Evolutionary conservation across 2,888 invertebrate genomes (phyloP), one percentile per base, ranked within the genome.

Genomic region (Chirona hameri): DNA sequence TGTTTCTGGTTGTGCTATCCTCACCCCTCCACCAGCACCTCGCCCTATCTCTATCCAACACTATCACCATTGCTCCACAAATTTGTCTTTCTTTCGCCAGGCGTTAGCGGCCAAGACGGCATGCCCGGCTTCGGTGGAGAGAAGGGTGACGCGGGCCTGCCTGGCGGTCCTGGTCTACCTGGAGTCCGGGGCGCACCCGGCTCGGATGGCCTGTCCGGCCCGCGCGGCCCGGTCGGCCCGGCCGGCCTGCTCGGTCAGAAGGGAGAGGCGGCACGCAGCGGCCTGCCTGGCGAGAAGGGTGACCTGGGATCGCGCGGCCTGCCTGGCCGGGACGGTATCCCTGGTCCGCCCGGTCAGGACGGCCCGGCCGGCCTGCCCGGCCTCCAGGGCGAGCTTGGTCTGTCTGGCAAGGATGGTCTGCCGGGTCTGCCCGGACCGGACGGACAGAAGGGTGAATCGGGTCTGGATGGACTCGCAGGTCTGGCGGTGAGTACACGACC

Each of bases 291-390:
- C 82, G 87, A 88, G 29, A 91, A 91, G 86, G 86, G 86, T 80
- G 84, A 83, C 55, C 89, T 90, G 79, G 94, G 94, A 10, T 86
- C 86, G 55, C 88, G 91, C 15, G 94, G 94, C 76, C 86, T 85
- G 14, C 90, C 91, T 81, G 94, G 94, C 9, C 80, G 79, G 55
- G 84, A 83, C 87, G 91, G 87, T 55, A 81, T 86, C 4, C 87
- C 87, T 1, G 90, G 90, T 7, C 81, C 81, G 0, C 89, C 89
- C 24, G 76, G 76, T 7, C 39, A 1, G 18, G 76, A 46, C 39
- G 76, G 76, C 10, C 69, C 69, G 69, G 69, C 69, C 29, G 69
- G 69, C 14, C 69, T 27, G 12, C 69, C 69, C 14, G 69, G 69
- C 10, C 76, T 10, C 39, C 46, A 76, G 76, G 76, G 76, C 27